Base-by-base conservation (phyloP, 2,797 vertebrate species). In the Scolopax bukidnonensis region DNA sequence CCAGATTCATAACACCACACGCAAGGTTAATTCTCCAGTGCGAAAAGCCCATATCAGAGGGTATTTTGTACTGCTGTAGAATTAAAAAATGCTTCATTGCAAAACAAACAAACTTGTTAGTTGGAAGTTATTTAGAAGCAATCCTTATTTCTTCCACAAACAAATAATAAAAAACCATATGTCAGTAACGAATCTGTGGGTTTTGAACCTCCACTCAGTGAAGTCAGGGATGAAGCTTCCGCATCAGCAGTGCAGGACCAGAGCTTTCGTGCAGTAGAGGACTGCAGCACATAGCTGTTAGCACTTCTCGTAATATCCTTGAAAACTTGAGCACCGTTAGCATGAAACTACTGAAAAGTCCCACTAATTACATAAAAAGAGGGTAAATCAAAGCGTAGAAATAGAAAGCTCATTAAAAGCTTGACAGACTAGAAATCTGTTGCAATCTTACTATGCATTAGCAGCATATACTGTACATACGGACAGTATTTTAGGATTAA, bases 371-470 rank as follows among this genome's bases (percentile, higher is more conserved):
- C 82, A 60, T 82, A 83, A 84, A 92, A 83, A 86, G 75, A 90
- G 47, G 30, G 70, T 36, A 93, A 73, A 85, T 81, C 85, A 83
- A 93, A 94, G 63, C 92, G 63, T 45, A 84, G 88, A 90, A 95
- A 96, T 45, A 93, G 86, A 95, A 94, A 95, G 67, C 92, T 93
- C 93, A 90, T 91, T 96, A 96, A 95, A 96, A 60, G 59, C 75
- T 96, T 14, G 93, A 95, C 86, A 97, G 93, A 96, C 93, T 73
- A 93, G 56, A 96, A 95, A 91, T 96, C 93, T 96, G 89, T 85
- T 79, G 68, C 60, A 87, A 84, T 88, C 70, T 89, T 71, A 83
- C 74, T 69, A 81, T 53, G 65, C 85, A 74, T 65, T 96, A 84
- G 69, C 25, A 88, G 50, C 73, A 60, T 68, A 87, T 12, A 89